Percentiles rank a stretch among this genome's conserved stretches.
These are phyloP conservation scores for Hippoglossus stenolepis DNA, from an alignment of 2,113 vertebrate species.

Conservation along the genomic window DNA sequence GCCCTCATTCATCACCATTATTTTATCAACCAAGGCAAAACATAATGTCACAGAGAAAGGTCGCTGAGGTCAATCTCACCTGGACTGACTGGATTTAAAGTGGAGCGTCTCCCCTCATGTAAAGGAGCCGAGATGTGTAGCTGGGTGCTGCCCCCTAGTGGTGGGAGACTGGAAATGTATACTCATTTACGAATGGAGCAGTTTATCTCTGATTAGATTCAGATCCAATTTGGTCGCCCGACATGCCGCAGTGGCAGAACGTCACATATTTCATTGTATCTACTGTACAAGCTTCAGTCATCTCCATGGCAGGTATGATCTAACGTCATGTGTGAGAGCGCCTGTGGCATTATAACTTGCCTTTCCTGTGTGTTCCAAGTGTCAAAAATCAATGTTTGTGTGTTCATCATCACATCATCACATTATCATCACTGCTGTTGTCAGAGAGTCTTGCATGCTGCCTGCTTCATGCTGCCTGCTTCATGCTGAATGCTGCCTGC, in stretches of 20 bases:
- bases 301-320: constrained; percentile 30
- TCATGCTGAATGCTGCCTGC: constrained; percentile 48
- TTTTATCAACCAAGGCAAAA: constrained; percentile 65
- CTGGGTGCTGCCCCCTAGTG: constrained; percentile 73
- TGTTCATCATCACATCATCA: constrained; percentile 52
- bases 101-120: constrained; percentile 2
- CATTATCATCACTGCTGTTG: constrained; percentile 42
- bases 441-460: constrained; percentile 56
- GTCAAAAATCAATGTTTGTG: constrained; percentile 25
- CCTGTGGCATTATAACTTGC: constrained; percentile 79
- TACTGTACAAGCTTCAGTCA: background rate
- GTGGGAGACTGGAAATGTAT: background rate
- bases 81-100: constrained; percentile 13
- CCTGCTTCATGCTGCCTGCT: constrained; percentile 1
- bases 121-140: background rate
- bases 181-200: background rate
- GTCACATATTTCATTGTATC: background rate
- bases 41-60: constrained; percentile 77
- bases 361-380: constrained; percentile 40
- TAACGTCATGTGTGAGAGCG: constrained; percentile 1
- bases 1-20: constrained; percentile 41
- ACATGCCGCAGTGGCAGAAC: background rate
- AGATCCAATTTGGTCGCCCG: background rate
- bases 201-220: background rate
- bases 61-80: constrained; percentile 23